A percentile compares a stretch with the other conserved stretches of the same genome.
Evolutionary conservation across 1,140 invertebrate species (phyloP).

Genomic region (Drosophila aff.): DNA sequence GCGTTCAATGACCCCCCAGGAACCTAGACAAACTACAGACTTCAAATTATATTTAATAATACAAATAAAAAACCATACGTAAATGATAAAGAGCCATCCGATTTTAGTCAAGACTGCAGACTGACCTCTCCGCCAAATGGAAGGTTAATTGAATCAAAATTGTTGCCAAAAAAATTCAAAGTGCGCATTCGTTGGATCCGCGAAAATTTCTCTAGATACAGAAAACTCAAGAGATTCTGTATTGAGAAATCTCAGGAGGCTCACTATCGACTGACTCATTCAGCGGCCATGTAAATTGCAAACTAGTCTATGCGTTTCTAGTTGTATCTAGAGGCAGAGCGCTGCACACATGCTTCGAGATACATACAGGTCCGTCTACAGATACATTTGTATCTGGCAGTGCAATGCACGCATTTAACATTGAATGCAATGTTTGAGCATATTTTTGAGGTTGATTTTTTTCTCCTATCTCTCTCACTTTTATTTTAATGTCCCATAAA

Average conservation of each 20-base stretch:
- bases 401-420: slow-evolving; percentile 70
- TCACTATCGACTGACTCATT: slow-evolving; percentile 30
- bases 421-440: slow-evolving; percentile 65
- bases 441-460: slow-evolving; percentile 45
- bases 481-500: slow-evolving; percentile 71
- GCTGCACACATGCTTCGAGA: background rate
- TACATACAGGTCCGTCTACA: slow-evolving; percentile 29
- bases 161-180: slow-evolving; percentile 43
- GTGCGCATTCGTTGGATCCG: slow-evolving; percentile 32
- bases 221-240: slow-evolving; percentile 34
- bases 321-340: slow-evolving; percentile 29
- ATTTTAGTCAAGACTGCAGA: slow-evolving; percentile 27
- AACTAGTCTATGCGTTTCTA: slow-evolving; percentile 58
- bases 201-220: slow-evolving; percentile 30
- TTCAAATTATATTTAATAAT: background rate
- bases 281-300: slow-evolving; percentile 22
- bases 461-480: slow-evolving; percentile 20
- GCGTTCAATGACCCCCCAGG: slow-evolving; percentile 25
- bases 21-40: slow-evolving; percentile 5
- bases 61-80: background rate
- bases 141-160: slow-evolving; percentile 71
- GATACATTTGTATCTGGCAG: slow-evolving; percentile 59
- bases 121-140: slow-evolving; percentile 40
- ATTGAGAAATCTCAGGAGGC: slow-evolving; percentile 21
- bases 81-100: slow-evolving; percentile 3